Percentiles rank a stretch among this genome's conserved stretches.
Conservation (phyloP, 2,113 vertebrate species). For the Eulemur rufifrons region DNA sequence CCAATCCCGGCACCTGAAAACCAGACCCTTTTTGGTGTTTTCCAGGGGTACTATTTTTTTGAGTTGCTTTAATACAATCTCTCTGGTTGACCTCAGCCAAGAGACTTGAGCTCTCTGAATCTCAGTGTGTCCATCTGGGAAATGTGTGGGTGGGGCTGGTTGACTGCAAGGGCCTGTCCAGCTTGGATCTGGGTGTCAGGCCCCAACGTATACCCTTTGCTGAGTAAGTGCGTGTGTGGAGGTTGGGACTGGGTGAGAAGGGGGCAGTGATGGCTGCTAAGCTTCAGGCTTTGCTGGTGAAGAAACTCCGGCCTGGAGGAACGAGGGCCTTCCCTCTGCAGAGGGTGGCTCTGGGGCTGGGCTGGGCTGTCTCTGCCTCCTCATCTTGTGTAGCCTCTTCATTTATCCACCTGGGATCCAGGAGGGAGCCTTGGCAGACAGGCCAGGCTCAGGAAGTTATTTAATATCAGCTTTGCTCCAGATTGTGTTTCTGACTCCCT, state of each 20-base stretch:
- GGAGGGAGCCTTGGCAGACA: neutral
- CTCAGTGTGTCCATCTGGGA: neutral
- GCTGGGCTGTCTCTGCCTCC: neutral
- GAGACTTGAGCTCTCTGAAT: neutral
- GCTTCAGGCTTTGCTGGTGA: neutral
- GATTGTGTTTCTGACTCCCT: constrained; percentile 67
- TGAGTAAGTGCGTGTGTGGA: neutral
- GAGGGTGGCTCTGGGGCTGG: neutral
- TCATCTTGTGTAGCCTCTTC: neutral
- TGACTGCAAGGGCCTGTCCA: neutral
- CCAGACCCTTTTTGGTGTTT: neutral
- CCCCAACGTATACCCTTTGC: neutral
- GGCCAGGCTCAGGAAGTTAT: constrained; percentile 26
- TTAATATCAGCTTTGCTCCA: constrained; percentile 65
- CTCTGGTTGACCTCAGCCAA: neutral
- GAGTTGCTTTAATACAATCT: neutral
- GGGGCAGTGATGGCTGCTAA: neutral
- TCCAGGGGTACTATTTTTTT: neutral
- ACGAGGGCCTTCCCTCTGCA: neutral
- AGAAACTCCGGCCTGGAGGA: neutral
- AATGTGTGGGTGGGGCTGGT: rapidly evolving
- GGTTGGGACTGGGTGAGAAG: neutral
- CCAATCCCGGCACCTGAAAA: neutral
- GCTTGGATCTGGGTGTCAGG: neutral
- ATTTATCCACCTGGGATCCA: neutral